Evolutionary conservation across 2,888 invertebrate genomes (phyloP), one percentile per base, ranked within the genome.

Genomic region (Ypsolopha sequella): DNA sequence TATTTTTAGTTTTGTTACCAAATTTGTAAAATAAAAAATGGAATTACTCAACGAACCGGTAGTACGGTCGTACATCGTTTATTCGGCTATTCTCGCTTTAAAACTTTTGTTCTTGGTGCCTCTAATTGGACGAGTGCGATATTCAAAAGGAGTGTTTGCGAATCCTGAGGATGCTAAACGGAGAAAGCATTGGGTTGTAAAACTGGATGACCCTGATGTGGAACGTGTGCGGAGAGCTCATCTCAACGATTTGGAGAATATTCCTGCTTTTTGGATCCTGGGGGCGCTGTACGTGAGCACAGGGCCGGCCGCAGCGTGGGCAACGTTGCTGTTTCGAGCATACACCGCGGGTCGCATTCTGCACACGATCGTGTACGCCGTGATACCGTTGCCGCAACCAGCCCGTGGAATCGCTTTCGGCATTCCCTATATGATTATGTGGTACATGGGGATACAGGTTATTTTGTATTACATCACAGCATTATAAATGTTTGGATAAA

Each of bases 161-260:
- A 81, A 80, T 55, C 76, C 77, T 24, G 81, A 82, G 56, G 81
- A 81, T 54, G 73, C 77, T 1, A 74, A 67, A 56, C 9, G 10
- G 14, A 9, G 6, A 7, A 41, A 43, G 4, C 64, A 57, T 52
- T 74, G 76, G 10, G 77, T 73, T 56, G 73, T 85, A 51, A 81
- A 76, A 60, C 70, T 56, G 46, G 81, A 80, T 39, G 78, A 84
- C 53, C 72, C 68, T 0, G 60, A 55, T 1, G 66, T 85, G 24
- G 84, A 85, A 58, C 67, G 85, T 6, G 54, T 76, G 1, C 68
- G 85, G 1, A 74, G 90, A 64, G 92, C 91, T 10, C 92, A 93
- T 66, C 78, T 88, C 60, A 93, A 93, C 63, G 93, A 93, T 66
- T 66, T 93, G 70, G 92, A 93, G 73, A 93, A 92, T 68, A 92